Base-by-base conservation (phyloP, 2,113 vertebrate species). In the Antidorcas marsupialis region DNA sequence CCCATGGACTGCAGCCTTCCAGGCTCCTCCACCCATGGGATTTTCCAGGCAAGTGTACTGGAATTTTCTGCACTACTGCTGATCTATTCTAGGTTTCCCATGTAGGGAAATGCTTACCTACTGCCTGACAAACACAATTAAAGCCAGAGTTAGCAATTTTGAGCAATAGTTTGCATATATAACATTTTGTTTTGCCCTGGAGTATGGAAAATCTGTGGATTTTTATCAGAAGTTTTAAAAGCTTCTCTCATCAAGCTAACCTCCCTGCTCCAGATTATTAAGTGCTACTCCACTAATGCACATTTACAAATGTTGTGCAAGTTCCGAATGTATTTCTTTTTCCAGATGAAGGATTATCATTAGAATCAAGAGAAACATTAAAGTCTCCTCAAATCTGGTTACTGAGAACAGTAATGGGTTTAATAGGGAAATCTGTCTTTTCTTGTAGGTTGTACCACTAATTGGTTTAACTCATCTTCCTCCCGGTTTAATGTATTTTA, bases 331-430 rank as follows among this genome's bases (percentile, higher is more conserved):
- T 74, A 81, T 91, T 96, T 94, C 81, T 85, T 97, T 95, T 97
- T 93, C 94, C 89, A 97, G 43, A 59, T 93, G 96, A 98, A 97
- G 67, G 59, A 83, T 97, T 97, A 95, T 93, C 93, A 92, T 88
- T 96, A 86, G 87, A 97, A 98, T 96, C 88, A 87, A 95, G 95
- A 88, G 89, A 98, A 97, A 86, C 91, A 83, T 87, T 97, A 96
- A 96, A 83, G 52, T 90, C 74, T 82, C 36, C 85, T 98, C 89
- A 93, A 89, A 97, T 97, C 97, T 94, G 84, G 82, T 97, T 96
- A 97, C 87, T 91, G 82, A 64, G 86, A 95, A 97, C 89, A 97
- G 74, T 96, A 98, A 98, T 97, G 95, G 86, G 25, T 64, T 97
- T 97, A 96, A 85, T 86, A 95, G 95, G 84, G 82, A 98, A 90